A percentile compares a stretch with the other conserved stretches of the same genome.
Conservation (phyloP, 2,797 vertebrate genomes). For the Rhinoraja longicauda region DNA sequence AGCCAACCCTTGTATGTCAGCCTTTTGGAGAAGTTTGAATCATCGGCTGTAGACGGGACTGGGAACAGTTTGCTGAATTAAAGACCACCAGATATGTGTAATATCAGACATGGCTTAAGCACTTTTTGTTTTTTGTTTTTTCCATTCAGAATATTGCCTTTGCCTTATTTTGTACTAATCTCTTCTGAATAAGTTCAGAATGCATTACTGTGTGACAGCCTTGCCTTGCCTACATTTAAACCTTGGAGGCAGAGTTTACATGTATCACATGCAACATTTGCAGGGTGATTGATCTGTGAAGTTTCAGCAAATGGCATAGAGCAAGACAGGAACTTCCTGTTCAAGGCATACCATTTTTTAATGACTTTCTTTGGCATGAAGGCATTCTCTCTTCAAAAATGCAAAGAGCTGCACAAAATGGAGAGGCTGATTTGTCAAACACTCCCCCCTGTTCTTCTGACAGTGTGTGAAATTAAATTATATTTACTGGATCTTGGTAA, state of each 20-base stretch:
- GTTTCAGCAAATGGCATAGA: background rate
- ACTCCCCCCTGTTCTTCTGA: background rate
- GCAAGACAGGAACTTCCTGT: constrained; percentile 34
- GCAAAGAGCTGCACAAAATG: constrained; percentile 12
- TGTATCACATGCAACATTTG: background rate
- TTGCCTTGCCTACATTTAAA: background rate
- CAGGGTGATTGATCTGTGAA: constrained; percentile 18
- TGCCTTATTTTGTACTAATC: background rate
- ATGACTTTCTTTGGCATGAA: constrained; percentile 26
- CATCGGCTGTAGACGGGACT: constrained; percentile 50
- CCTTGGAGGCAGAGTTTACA: constrained; percentile 4
- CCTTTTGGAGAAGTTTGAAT: constrained; percentile 54
- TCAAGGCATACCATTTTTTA: constrained; percentile 10
- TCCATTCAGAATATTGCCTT: background rate
- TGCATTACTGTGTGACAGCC: background rate
- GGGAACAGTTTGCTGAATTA: constrained; percentile 48
- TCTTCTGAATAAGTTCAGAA: background rate
- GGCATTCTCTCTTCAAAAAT: background rate
- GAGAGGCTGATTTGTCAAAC: constrained; percentile 27
- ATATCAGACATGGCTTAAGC: constrained; percentile 39
- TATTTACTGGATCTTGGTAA: background rate
- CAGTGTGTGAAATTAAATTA: background rate
- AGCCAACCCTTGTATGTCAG: constrained; percentile 53
- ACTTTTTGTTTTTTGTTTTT: background rate
- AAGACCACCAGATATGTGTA: constrained; percentile 49